A percentile compares a stretch with the other conserved stretches of the same genome.
These are phyloP conservation scores for Dendroctonus ponderosae DNA, from an alignment of 1,140 invertebrate genomes.

Conservation along the genomic window DNA sequence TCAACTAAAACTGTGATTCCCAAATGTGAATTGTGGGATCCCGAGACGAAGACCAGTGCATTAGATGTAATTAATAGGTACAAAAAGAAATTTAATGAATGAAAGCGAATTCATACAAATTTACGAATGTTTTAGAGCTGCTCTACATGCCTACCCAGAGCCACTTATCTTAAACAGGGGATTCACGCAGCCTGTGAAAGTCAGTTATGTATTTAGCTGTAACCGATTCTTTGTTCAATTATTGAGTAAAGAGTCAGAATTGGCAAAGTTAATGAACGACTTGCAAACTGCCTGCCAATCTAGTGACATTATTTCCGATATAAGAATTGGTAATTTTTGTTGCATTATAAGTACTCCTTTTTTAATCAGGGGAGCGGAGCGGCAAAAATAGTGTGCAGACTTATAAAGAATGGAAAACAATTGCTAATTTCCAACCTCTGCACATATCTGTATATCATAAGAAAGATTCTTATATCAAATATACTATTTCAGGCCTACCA, in stretches of 20 bases:
- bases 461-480: background rate
- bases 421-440: background rate
- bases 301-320: conserved; percentile 48
- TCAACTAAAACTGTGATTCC: conserved; percentile 68
- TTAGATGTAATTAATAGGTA: conserved; percentile 45
- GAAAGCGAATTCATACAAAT: background rate
- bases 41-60: conserved; percentile 52
- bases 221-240: conserved; percentile 72
- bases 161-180: conserved; percentile 53
- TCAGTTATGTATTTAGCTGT: conserved; percentile 69
- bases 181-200: conserved; percentile 56
- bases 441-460: background rate
- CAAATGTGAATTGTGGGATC: conserved; percentile 65
- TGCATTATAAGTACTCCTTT: no score
- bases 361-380: no score
- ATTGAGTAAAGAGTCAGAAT: conserved; percentile 56
- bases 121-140: conserved; percentile 29
- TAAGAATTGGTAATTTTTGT: conserved; percentile 9
- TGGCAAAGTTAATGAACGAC: conserved; percentile 57
- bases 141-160: conserved; percentile 53
- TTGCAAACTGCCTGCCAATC: conserved; percentile 47
- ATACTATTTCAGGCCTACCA: conserved; percentile 54
- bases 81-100: background rate
- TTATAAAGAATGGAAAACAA: background rate
- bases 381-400: no score